Percentiles rank a stretch among this genome's conserved stretches.
Conservation (phyloP, 2,888 invertebrate genomes). For the Xanthorhoe designata region DNA sequence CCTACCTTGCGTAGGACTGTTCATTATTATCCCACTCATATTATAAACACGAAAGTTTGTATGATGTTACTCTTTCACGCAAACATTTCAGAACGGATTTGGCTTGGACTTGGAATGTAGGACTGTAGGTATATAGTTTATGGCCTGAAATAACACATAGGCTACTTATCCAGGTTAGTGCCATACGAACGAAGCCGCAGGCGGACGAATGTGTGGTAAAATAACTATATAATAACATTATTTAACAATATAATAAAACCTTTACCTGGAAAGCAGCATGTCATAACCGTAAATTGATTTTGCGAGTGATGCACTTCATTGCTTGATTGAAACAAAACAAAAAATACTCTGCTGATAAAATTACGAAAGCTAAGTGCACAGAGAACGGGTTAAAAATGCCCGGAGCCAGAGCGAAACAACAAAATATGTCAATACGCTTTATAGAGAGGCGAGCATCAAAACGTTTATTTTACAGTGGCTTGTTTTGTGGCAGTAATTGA, state of each 20-base stretch:
- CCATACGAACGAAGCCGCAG: no score
- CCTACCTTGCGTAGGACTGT: neutral
- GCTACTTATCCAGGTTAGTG: no score
- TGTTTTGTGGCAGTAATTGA: conserved; percentile 70
- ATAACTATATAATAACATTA: no score
- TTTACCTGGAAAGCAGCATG: conserved; percentile 2
- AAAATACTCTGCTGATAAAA: conserved; percentile 53
- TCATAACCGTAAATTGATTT: conserved; percentile 20
- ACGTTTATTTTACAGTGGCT: conserved; percentile 70
- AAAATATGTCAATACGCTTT: conserved; percentile 65
- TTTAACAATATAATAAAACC: neutral
- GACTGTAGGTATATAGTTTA: no score
- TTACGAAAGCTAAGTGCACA: conserved; percentile 53
- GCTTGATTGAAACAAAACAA: conserved; percentile 46
- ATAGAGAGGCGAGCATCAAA: conserved; percentile 60
- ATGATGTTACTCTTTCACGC: neutral
- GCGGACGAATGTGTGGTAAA: no score
- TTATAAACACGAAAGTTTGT: neutral
- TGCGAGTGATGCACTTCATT: conserved; percentile 29
- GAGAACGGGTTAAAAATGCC: conserved; percentile 47
- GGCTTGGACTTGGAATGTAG: no score
- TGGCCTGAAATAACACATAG: no score
- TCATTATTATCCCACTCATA: neutral
- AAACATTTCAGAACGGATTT: neutral
- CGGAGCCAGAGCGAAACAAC: conserved; percentile 37